phyloP scores from a whole-genome alignment of 2,797 vertebrate genomes.

The Molossus molossus region DNA sequence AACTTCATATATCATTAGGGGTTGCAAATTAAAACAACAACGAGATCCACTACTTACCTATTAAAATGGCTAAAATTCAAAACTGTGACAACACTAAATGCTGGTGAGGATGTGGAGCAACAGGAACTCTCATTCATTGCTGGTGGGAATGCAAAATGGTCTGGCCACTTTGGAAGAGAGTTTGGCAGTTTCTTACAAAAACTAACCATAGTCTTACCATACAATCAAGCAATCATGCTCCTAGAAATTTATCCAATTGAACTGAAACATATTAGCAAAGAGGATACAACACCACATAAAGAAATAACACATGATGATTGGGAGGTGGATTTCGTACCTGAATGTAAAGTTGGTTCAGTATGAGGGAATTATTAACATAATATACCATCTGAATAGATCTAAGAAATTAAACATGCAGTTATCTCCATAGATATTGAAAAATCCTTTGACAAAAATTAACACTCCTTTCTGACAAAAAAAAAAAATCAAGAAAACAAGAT shows the following conservation, averaged over 20 bases:
- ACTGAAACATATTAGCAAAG: background rate
- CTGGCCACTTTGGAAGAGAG: background rate
- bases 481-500: background rate
- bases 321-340: background rate
- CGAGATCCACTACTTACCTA: background rate
- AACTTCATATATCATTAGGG: background rate
- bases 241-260: background rate
- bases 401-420: background rate
- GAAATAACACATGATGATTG: background rate
- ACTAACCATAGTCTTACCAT: background rate
- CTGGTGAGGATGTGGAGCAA: background rate
- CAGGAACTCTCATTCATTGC: background rate
- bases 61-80: background rate
- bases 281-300: background rate
- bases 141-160: background rate
- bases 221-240: background rate
- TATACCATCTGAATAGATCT: background rate
- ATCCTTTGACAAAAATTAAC: background rate
- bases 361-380: background rate
- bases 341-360: background rate
- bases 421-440: background rate
- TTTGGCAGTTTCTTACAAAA: background rate
- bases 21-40: background rate
- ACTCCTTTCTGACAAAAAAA: background rate
- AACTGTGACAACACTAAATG: background rate